Evolutionary conservation across 2,797 vertebrate genomes (phyloP).

Genomic region (Picus viridis): DNA sequence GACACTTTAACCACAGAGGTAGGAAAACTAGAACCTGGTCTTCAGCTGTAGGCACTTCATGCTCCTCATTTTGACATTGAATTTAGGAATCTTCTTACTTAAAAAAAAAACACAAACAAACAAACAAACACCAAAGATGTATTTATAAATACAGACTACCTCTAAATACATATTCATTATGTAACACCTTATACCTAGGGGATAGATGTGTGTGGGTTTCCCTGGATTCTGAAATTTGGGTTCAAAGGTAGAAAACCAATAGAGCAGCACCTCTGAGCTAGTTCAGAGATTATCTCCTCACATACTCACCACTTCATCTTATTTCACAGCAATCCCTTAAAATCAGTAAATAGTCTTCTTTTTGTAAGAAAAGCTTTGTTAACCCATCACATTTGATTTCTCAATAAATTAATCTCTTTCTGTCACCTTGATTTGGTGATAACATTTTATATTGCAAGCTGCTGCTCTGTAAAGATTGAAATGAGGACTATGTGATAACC

Average conservation of each 20-base stretch:
- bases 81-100: neutral
- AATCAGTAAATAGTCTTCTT: neutral
- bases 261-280: neutral
- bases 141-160: neutral
- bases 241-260: neutral
- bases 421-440: slow-evolving; percentile 5
- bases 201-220: neutral
- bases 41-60: neutral
- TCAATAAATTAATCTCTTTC: slow-evolving; percentile 22
- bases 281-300: neutral
- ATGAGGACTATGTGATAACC: neutral
- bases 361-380: neutral
- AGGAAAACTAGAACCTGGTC: neutral
- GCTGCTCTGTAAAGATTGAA: slow-evolving; percentile 19
- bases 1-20: neutral
- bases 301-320: neutral
- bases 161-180: neutral
- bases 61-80: neutral
- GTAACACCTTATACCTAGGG: neutral
- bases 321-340: neutral
- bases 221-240: neutral
- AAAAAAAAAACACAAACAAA: neutral
- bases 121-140: neutral
- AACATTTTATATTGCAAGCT: neutral
- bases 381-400: neutral